Evolutionary conservation across 2,797 vertebrate species (phyloP).

Genomic region (Syndactyla subalaris): DNA sequence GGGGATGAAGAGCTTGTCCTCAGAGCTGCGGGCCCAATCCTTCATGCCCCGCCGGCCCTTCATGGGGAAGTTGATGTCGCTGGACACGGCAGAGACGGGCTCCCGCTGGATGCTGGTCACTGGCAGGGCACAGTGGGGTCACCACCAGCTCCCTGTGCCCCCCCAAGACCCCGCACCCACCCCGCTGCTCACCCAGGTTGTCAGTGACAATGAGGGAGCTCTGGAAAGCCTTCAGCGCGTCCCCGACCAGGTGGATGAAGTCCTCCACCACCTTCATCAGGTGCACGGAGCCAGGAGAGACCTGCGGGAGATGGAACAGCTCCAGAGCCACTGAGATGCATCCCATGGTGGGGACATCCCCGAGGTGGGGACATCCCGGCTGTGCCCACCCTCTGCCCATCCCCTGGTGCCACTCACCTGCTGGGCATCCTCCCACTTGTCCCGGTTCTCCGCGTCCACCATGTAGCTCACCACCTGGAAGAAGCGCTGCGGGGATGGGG

Average conservation of each 20-base stretch:
- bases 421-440: constrained; percentile 96
- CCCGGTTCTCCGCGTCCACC: constrained; percentile 94
- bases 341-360: neutral
- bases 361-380: accelerated
- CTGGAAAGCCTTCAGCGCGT: constrained; percentile 95
- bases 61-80: constrained; percentile 98
- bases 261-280: constrained; percentile 96
- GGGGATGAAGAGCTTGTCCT: constrained; percentile 97
- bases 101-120: constrained; percentile 97
- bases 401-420: constrained; percentile 80
- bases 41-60: constrained; percentile 96
- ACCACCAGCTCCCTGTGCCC: accelerated
- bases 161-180: accelerated
- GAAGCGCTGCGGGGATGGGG: constrained; percentile 85
- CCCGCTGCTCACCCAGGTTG: constrained; percentile 87
- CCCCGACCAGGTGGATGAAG: constrained; percentile 96
- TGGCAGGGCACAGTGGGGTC: constrained; percentile 47
- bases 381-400: accelerated
- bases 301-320: constrained; percentile 69
- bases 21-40: constrained; percentile 94
- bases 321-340: neutral
- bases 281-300: constrained; percentile 91
- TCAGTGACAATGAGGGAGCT: constrained; percentile 95
- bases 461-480: constrained; percentile 98
- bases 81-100: constrained; percentile 94